Evolutionary conservation across 2,113 vertebrate species (phyloP), one percentile per base, ranked within the genome.

Genomic region (Zapus hudsonius): DNA sequence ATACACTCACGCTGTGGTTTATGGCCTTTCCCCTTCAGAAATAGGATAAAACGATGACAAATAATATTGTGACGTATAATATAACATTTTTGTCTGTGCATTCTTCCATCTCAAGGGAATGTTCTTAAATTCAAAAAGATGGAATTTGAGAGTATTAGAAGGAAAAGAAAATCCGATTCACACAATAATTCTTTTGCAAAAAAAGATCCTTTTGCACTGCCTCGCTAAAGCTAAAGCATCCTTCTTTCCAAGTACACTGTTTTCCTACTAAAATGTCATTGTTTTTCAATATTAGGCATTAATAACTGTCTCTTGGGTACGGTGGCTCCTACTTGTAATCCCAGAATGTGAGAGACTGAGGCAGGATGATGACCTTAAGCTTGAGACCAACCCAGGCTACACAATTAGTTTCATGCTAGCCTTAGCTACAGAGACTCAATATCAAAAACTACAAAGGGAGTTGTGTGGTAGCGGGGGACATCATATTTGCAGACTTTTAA

Each of bases 281-380:
- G 59, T 47, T 57, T 73, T 90, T 92, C 97, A 96, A 64, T 94
- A 70, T 80, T 74, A 63, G 92, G 94, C 76, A 89, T 94, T 64
- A 96, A 95, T 95, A 94, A 94, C 94, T 96, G 20, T 66, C 10
- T 67, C 40, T 33, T 36, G 9, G 13, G 33, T 67, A 12, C 27
- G 42, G 12, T 36, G 27, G 47, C 9, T 70, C 23, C 36, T 23
- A 70, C 25, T 44, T 52, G 4, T 29, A 84, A 69, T 55, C 3
- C 17, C 9, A 84, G 23, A 8, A 70, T 15, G 29, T 20, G 2
- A 25, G 17, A 38, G 23, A 55, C 31, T 25, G 44, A 70, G 23
- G 19, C 33, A 84, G 38, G n/a, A 69, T 55, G 36, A 55, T 70
- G 25, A 23, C 33, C 42, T 69, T 52, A 20, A 69, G 23, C 12